Percentiles rank a stretch among this genome's conserved stretches.
Evolutionary conservation across 1,140 invertebrate species (phyloP).

Genomic region (Leptopilina clavipes): DNA sequence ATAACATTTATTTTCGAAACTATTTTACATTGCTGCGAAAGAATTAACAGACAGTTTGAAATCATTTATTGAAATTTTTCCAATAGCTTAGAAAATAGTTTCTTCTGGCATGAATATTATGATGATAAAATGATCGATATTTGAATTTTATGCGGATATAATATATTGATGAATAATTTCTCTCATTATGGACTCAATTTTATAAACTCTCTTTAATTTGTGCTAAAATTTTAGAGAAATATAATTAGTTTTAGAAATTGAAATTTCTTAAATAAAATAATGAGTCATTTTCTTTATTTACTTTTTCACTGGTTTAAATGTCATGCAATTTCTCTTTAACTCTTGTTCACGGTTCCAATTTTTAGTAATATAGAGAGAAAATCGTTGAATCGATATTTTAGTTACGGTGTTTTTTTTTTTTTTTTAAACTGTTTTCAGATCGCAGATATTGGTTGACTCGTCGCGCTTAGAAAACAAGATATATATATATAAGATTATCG

Average conservation of each 20-base stretch:
- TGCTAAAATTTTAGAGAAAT: too few relatives aligned
- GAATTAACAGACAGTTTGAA: too few relatives aligned
- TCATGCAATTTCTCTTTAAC: neutral
- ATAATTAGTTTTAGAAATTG: too few relatives aligned
- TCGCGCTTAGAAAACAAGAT: slow-evolving; percentile 2
- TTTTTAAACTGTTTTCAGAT: slow-evolving; percentile 9
- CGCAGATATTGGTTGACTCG: neutral
- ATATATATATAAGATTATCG: neutral
- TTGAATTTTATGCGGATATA: too few relatives aligned
- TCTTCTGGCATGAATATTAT: too few relatives aligned
- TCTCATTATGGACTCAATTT: neutral
- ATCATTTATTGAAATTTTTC: too few relatives aligned
- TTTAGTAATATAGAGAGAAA: neutral
- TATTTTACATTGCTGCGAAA: too few relatives aligned
- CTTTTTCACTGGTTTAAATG: neutral
- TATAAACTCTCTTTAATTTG: neutral
- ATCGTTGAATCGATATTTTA: slow-evolving; percentile 8
- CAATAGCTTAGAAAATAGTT: too few relatives aligned
- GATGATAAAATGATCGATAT: too few relatives aligned
- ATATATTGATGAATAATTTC: slow-evolving; percentile 14
- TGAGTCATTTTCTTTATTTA: too few relatives aligned
- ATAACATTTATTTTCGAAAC: too few relatives aligned
- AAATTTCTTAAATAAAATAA: too few relatives aligned
- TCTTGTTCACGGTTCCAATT: neutral
- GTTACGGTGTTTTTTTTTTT: neutral